A percentile compares a stretch with the other conserved stretches of the same genome.
Evolutionary conservation across 2,888 invertebrate genomes (phyloP).

Genomic region (Eilema sororculum): DNA sequence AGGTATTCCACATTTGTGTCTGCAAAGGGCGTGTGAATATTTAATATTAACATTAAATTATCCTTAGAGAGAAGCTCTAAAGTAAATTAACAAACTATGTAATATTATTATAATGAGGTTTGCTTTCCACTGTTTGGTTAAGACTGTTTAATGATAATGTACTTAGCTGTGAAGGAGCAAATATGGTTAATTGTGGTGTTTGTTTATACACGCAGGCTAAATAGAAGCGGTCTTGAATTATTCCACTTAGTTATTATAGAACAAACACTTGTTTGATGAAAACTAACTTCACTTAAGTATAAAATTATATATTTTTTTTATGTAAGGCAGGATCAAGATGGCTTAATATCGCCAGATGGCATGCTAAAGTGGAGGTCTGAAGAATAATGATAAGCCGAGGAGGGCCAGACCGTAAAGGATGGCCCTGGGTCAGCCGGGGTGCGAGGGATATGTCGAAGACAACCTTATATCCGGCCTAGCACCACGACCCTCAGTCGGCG

Average conservation of each 20-base stretch:
- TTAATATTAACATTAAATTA: conserved; percentile 33
- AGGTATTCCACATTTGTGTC: conserved; percentile 1
- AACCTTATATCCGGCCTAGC: too few relatives aligned
- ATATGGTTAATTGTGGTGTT: conserved; percentile 8
- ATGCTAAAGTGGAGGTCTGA: too few relatives aligned
- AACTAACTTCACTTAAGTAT: neutral
- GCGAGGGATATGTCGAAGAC: too few relatives aligned
- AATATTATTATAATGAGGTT: conserved; percentile 37
- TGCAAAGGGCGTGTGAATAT: conserved; percentile 27
- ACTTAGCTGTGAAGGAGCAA: conserved; percentile 5
- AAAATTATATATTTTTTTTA: neutral
- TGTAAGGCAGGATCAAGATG: too few relatives aligned
- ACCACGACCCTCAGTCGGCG: too few relatives aligned
- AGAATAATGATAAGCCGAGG: too few relatives aligned
- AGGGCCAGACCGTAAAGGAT: too few relatives aligned
- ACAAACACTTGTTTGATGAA: neutral
- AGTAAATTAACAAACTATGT: conserved; percentile 26
- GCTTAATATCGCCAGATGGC: too few relatives aligned
- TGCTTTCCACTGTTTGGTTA: conserved; percentile 35
- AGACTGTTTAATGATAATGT: conserved; percentile 28
- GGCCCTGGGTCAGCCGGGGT: too few relatives aligned
- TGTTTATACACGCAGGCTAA: conserved; percentile 11
- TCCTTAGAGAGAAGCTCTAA: conserved; percentile 23
- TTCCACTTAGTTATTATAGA: neutral
- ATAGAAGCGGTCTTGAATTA: neutral